phyloP scores from a whole-genome alignment of 2,797 vertebrate genomes.

The Rousettus madagascariensis region DNA sequence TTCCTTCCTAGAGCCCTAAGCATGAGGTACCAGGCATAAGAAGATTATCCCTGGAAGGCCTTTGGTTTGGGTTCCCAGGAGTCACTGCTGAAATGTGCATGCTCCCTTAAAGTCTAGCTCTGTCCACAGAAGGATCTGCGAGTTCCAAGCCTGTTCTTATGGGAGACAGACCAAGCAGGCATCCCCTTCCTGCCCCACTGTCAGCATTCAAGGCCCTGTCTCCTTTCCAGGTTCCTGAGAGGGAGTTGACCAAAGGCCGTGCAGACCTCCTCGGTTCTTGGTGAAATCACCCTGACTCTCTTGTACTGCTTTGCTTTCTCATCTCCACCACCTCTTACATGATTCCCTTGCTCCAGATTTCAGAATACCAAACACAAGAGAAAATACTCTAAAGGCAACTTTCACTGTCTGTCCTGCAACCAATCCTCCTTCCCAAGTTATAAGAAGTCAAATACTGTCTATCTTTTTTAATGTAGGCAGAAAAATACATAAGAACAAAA shows the following conservation, averaged over 20 bases:
- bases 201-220: neutral
- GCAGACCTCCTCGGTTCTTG: neutral
- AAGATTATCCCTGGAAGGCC: neutral
- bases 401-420: neutral
- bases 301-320: neutral
- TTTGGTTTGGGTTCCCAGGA: neutral
- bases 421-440: neutral
- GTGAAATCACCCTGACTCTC: neutral
- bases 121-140: neutral
- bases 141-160: neutral
- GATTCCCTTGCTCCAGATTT: neutral
- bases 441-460: neutral
- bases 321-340: neutral
- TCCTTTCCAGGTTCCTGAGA: neutral
- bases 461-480: neutral
- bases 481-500: neutral
- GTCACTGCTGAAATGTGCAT: neutral
- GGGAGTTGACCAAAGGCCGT: neutral
- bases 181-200: accelerated
- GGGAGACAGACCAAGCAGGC: neutral
- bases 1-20: neutral
- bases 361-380: neutral
- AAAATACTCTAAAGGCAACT: neutral
- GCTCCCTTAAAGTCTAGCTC: neutral
- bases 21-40: neutral